Base-by-base conservation (phyloP, 2,113 vertebrate species). In the Lepus europaeus region DNA sequence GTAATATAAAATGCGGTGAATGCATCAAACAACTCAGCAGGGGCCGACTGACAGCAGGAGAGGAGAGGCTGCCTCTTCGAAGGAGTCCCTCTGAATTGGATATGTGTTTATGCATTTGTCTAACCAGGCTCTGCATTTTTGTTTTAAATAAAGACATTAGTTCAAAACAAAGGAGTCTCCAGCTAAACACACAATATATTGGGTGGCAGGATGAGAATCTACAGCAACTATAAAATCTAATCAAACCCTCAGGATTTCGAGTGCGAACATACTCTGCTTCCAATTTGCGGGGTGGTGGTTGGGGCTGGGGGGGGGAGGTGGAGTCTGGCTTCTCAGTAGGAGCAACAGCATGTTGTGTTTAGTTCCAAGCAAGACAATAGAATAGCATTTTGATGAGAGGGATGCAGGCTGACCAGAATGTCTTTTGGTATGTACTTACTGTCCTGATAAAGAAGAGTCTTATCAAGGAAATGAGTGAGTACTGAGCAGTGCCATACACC, bases 1-100 rank as follows among this genome's bases (percentile, higher is more conserved):
- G 98, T 98, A 98, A 98, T 96, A 96, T 97, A 98, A 98, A 98
- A 98, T 97, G 97, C 97, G 98, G 96, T 82, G 98, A 97, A 97
- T 97, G 97, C 95, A 97, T 97, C n/a, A 93, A 97, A 96, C 95
- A 87, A 97, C 97, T 97, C 98, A 97, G 95, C 97, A 85, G 97
- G 96, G 96, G 87, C 96, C 97, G 53, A 98, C 89, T 98, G 98
- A 98, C 97, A 97, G 98, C 95, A 36, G 98, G 95, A 39, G 96
- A 94, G 73, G 51, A 96, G 97, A 76, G 81, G 90, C 96, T 95
- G 89, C 95, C 97, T 94, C 94, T 95, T 97, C 66, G 68, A 97
- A 93, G 92, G 96, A 98, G 92, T 96, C 97, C 96, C 95, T 97
- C 77, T 53, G 74, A 94, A 97, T 94, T 13, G 10, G 80, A 97